These are phyloP conservation scores for Leucosticte australis DNA, from an alignment of 2,113 vertebrate species.

Conservation along the genomic window DNA sequence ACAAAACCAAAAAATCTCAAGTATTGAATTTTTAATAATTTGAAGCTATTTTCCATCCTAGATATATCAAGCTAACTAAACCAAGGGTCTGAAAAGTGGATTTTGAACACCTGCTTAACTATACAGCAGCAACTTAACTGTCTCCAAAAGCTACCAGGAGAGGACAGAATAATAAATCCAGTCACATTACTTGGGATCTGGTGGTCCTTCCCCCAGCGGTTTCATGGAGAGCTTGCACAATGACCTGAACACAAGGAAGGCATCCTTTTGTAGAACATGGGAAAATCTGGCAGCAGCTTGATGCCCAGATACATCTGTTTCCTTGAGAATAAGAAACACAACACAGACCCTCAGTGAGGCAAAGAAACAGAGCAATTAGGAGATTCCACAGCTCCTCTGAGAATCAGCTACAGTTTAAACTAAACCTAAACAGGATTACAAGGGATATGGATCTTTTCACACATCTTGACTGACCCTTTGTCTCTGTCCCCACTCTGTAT, in stretches of 20 bases:
- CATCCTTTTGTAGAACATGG: constrained; percentile 94
- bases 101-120: background rate
- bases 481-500: background rate
- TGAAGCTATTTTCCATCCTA: background rate
- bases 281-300: constrained; percentile 83
- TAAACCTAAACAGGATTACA: background rate
- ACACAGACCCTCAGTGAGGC: background rate
- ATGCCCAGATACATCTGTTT: constrained; percentile 83
- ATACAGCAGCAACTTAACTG: background rate
- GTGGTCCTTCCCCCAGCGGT: constrained; percentile 94
- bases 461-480: background rate
- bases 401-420: background rate
- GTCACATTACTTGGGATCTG: constrained; percentile 90
- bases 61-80: background rate
- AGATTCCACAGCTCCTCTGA: background rate
- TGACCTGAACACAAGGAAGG: constrained; percentile 95
- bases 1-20: background rate
- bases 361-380: background rate
- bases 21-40: background rate
- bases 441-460: background rate
- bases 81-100: background rate
- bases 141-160: background rate
- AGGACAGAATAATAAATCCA: background rate
- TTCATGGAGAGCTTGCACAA: constrained; percentile 99
- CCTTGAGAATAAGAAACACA: constrained; percentile 72